Conservation (phyloP, 2,888 invertebrate genomes). For the Gymnoscelis rufifasciata region DNA sequence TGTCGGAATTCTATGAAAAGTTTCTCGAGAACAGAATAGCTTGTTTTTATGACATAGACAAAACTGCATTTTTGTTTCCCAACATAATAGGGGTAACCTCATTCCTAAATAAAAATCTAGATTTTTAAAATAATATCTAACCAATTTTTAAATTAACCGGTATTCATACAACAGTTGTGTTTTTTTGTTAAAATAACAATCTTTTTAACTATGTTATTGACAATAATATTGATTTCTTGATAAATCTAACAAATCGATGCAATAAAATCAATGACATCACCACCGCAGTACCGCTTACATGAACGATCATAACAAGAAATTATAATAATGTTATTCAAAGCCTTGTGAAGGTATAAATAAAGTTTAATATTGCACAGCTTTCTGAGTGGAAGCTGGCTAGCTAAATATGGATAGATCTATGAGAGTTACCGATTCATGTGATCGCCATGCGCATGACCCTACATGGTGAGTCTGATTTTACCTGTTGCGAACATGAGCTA, state of each 20-base stretch:
- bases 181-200: background rate
- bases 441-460: slow-evolving; percentile 38
- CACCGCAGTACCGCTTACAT: slow-evolving; percentile 20
- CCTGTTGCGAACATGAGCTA: slow-evolving; percentile 2
- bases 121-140: too few relatives aligned
- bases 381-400: slow-evolving; percentile 16
- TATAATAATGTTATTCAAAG: too few relatives aligned
- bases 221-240: background rate
- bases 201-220: background rate
- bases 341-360: slow-evolving; percentile 14
- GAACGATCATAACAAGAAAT: too few relatives aligned
- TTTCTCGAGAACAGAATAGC: too few relatives aligned
- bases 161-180: too few relatives aligned
- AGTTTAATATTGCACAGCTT: slow-evolving; percentile 14
- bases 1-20: too few relatives aligned
- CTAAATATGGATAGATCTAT: slow-evolving; percentile 40
- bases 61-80: too few relatives aligned
- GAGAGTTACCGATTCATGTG: slow-evolving; percentile 21
- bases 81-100: too few relatives aligned
- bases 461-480: slow-evolving; percentile 16
- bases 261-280: slow-evolving; percentile 34
- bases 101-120: too few relatives aligned
- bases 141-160: too few relatives aligned
- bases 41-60: too few relatives aligned
- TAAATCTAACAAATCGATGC: slow-evolving; percentile 5